Evolutionary conservation across 2,797 vertebrate species (phyloP).

Genomic region (Arnoldichthys spilopterus): DNA sequence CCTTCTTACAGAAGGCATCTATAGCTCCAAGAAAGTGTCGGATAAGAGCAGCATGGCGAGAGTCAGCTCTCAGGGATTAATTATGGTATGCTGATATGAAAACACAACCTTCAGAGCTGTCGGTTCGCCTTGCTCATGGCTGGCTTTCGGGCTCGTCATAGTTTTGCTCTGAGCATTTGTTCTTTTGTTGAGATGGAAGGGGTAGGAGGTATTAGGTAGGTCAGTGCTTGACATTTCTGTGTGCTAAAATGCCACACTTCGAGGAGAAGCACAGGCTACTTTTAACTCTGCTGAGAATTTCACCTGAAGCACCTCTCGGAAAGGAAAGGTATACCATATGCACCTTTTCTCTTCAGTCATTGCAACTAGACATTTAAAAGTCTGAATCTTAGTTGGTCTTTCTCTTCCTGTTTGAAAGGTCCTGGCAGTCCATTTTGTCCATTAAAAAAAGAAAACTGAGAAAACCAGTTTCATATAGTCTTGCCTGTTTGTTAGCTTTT

Average conservation of each 20-base stretch:
- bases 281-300: slow-evolving; percentile 16
- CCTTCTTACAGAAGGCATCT: slow-evolving; percentile 47
- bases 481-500: too few species aligned
- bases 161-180: slow-evolving; percentile 27
- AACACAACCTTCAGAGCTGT: slow-evolving; percentile 40
- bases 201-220: slow-evolving; percentile 36
- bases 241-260: slow-evolving; percentile 12
- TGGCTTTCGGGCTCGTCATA: slow-evolving; percentile 24
- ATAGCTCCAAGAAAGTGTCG: slow-evolving; percentile 43
- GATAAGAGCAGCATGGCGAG: slow-evolving; percentile 29
- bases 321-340: not conserved
- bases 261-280: not conserved
- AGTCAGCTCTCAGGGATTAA: slow-evolving; percentile 55
- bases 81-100: slow-evolving; percentile 51
- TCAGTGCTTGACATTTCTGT: slow-evolving; percentile 15
- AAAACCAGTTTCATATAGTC: too few species aligned
- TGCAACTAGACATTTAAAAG: too few species aligned
- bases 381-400: too few species aligned
- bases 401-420: too few species aligned
- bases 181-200: slow-evolving; percentile 17
- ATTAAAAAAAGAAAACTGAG: too few species aligned
- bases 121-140: slow-evolving; percentile 10
- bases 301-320: not conserved
- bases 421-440: too few species aligned
- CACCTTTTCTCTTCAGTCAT: too few species aligned